Percentiles rank a stretch among this genome's conserved stretches.
phyloP scores from a whole-genome alignment of 64 coral and sea anemone species.

The Catalaphyllia jardinei region DNA sequence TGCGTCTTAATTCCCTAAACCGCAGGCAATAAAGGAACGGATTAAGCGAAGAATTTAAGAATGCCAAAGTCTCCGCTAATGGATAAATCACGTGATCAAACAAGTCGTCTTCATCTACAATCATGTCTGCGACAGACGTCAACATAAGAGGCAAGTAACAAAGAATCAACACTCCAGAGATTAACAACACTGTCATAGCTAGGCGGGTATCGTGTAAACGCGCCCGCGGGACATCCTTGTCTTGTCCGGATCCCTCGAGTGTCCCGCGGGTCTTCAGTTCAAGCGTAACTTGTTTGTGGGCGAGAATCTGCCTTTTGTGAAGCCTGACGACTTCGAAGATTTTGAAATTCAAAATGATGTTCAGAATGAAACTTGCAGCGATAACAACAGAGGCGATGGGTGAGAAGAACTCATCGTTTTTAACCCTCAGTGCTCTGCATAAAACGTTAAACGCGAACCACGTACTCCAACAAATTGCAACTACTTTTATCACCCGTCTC shows the following conservation, averaged over 20 bases:
- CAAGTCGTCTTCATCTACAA: constrained; percentile 4
- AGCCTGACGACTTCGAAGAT: constrained; percentile 9
- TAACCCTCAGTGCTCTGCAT: constrained; percentile 40
- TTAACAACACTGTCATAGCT: constrained; percentile 19
- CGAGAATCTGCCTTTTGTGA: constrained; percentile 3
- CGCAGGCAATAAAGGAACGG: constrained; percentile 44
- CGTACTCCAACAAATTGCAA: background rate
- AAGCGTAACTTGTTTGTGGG: background rate
- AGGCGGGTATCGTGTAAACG: constrained; percentile 14
- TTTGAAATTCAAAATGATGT: constrained; percentile 6
- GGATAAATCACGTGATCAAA: constrained; percentile 57
- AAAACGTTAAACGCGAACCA: constrained; percentile 36
- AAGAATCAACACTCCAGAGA: constrained; percentile 10
- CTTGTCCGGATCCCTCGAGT: background rate
- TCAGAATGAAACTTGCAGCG: background rate
- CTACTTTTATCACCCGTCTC: background rate
- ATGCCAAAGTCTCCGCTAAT: constrained; percentile 33
- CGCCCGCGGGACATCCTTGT: background rate
- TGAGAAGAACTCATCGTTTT: constrained; percentile 55
- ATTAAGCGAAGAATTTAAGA: constrained; percentile 38
- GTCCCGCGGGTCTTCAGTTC: background rate
- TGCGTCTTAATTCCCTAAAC: constrained; percentile 23
- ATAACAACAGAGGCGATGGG: constrained; percentile 17
- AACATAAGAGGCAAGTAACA: constrained; percentile 45
- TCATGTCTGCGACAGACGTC: constrained; percentile 6